These are phyloP conservation scores for Megalonaias nervosa DNA, from an alignment of 1,140 invertebrate genomes.

Conservation along the genomic window DNA sequence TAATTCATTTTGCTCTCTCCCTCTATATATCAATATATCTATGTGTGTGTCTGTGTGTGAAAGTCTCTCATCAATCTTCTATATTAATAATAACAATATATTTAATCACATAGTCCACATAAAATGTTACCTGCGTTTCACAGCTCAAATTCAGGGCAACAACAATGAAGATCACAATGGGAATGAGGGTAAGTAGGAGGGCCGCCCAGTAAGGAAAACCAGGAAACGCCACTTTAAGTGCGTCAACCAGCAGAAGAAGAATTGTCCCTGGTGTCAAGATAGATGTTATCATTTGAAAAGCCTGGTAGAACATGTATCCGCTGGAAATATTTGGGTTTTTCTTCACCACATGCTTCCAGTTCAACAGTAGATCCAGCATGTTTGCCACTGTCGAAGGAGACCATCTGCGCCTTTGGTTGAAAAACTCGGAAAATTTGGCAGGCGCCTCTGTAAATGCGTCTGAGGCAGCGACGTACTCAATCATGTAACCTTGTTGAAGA, in stretches of 20 bases:
- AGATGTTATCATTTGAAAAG: constrained; percentile 72
- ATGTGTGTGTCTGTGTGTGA: no score
- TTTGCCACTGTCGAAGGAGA: constrained; percentile 80
- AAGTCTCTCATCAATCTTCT: no score
- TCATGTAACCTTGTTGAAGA: constrained; percentile 77
- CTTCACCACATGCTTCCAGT: constrained; percentile 63
- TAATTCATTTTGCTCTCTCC: no score
- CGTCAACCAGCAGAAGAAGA: constrained; percentile 78
- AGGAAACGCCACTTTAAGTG: constrained; percentile 73
- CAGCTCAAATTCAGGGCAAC: constrained; percentile 71
- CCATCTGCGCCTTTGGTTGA: constrained; percentile 79
- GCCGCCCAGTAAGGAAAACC: constrained; percentile 71
- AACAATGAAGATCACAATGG: constrained; percentile 73
- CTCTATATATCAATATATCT: no score
- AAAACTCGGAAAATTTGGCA: constrained; percentile 78
- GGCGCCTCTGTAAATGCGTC: constrained; percentile 79
- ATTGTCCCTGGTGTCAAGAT: constrained; percentile 79
- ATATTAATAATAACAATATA: no score
- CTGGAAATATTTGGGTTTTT: constrained; percentile 58
- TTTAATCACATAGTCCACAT: no score
- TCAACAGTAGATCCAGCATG: constrained; percentile 76
- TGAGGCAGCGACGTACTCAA: constrained; percentile 78
- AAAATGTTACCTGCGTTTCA: no score
- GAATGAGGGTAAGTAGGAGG: constrained; percentile 73
- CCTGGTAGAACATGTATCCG: constrained; percentile 63